phyloP scores from a whole-genome alignment of 1,140 invertebrate species.

The Geopemphigus sp. region DNA sequence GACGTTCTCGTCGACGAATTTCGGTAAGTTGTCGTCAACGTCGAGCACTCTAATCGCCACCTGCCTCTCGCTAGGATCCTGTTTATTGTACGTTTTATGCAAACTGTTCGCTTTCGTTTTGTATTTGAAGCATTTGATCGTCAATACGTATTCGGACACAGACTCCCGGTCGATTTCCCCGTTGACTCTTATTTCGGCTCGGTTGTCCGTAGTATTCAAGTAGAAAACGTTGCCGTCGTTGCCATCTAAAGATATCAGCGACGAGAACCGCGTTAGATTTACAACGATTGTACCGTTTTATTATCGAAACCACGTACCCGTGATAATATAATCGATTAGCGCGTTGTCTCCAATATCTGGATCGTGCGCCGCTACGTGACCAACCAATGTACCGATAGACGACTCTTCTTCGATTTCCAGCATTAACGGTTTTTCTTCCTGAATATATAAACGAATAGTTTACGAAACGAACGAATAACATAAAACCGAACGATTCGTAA shows the following conservation, averaged over 20 bases:
- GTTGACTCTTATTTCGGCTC: slow-evolving; percentile 63
- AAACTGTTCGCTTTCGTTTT: slow-evolving; percentile 57
- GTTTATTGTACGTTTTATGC: slow-evolving; percentile 63
- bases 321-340: slow-evolving; percentile 71
- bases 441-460: slow-evolving; percentile 26
- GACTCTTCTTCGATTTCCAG: slow-evolving; percentile 67
- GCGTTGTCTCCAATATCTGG: slow-evolving; percentile 74
- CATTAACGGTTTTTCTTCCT: slow-evolving; percentile 67
- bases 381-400: slow-evolving; percentile 64
- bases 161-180: slow-evolving; percentile 68
- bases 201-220: slow-evolving; percentile 66
- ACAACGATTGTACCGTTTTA: too few relatives aligned
- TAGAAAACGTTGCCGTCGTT: slow-evolving; percentile 68
- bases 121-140: slow-evolving; percentile 70
- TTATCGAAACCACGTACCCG: slow-evolving; percentile 57
- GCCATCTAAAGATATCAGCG: slow-evolving; percentile 59
- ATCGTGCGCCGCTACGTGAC: slow-evolving; percentile 68
- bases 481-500: neutral
- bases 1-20: slow-evolving; percentile 66
- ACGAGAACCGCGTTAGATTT: too few relatives aligned
- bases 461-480: neutral
- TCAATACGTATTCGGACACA: slow-evolving; percentile 62
- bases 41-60: slow-evolving; percentile 67
- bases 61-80: slow-evolving; percentile 70
- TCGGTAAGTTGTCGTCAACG: slow-evolving; percentile 72